Percentiles rank a stretch among this genome's conserved stretches.
Conservation (phyloP, 2,888 invertebrate species). For the Tinea pellionella region DNA sequence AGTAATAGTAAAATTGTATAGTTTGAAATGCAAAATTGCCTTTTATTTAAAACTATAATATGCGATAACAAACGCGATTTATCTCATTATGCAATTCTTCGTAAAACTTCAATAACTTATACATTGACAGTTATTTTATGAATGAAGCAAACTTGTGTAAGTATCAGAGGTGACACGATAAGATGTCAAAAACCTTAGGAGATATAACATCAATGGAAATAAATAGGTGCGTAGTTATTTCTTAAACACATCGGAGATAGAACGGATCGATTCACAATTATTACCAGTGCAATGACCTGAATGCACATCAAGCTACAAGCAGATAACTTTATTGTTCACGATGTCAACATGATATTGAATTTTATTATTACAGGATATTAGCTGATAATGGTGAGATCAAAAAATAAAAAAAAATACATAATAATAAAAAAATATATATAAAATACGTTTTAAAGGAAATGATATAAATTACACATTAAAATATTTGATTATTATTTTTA, state of each 20-base stretch:
- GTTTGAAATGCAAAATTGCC: too few species aligned
- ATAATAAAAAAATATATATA: too few species aligned
- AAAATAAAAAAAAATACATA: too few species aligned
- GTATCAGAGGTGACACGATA: conserved; percentile 3
- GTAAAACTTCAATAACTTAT: too few species aligned
- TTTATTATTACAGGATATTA: not conserved
- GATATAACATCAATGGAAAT: conserved; percentile 1
- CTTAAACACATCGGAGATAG: not conserved
- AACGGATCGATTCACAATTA: not conserved
- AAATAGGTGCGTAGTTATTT: not conserved
- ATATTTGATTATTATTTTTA: too few species aligned
- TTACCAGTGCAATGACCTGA: conserved; percentile 5
- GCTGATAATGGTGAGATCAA: too few species aligned
- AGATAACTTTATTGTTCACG: conserved; percentile 2
- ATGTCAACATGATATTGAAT: not conserved
- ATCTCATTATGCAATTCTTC: too few species aligned
- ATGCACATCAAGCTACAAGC: not conserved
- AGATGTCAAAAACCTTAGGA: conserved; percentile 2
- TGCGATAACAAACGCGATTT: too few species aligned
- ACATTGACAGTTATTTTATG: not conserved
- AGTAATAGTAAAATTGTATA: too few species aligned
- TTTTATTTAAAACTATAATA: too few species aligned
- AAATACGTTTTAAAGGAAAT: too few species aligned
- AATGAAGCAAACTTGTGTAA: not conserved
- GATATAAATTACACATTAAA: too few species aligned